These are phyloP conservation scores for Philopotamus ludificatus DNA, from an alignment of 1,140 invertebrate species.

Conservation along the genomic window DNA sequence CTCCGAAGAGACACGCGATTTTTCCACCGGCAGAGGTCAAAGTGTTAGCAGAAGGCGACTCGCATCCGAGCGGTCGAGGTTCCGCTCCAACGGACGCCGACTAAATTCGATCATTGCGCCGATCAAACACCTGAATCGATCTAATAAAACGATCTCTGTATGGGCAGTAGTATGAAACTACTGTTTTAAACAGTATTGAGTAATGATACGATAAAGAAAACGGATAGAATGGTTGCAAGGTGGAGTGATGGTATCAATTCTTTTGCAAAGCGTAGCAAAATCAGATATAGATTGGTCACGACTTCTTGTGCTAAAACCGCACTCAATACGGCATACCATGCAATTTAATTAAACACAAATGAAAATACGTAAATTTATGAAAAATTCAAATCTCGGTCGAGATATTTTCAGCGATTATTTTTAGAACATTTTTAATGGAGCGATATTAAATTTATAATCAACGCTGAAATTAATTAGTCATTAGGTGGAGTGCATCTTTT, in stretches of 20 bases:
- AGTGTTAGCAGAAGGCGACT: not conserved
- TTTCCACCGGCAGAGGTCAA: conserved; percentile 7
- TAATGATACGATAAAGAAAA: conserved; percentile 11
- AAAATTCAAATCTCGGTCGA: too few relatives aligned
- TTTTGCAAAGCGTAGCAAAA: conserved; percentile 3
- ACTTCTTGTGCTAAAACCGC: not conserved
- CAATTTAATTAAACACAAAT: too few relatives aligned
- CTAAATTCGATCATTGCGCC: not conserved
- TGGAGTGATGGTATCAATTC: conserved; percentile 2
- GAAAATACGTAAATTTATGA: too few relatives aligned
- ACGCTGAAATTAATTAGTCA: too few relatives aligned
- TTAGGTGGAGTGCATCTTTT: too few relatives aligned
- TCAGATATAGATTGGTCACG: conserved; percentile 14
- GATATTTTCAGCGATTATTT: too few relatives aligned
- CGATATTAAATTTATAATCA: too few relatives aligned
- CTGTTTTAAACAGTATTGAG: not conserved
- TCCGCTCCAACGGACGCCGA: not conserved
- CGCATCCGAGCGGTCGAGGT: not conserved
- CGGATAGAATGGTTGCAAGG: conserved; percentile 8
- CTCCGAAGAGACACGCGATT: conserved; percentile 21
- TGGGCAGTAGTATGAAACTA: not conserved
- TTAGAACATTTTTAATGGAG: too few relatives aligned
- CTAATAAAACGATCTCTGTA: too few relatives aligned
- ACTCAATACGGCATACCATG: not conserved
- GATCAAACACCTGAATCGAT: too few relatives aligned